Evolutionary conservation across 2,797 vertebrate species (phyloP).

Genomic region (Paratrypauchen microcephalus): DNA sequence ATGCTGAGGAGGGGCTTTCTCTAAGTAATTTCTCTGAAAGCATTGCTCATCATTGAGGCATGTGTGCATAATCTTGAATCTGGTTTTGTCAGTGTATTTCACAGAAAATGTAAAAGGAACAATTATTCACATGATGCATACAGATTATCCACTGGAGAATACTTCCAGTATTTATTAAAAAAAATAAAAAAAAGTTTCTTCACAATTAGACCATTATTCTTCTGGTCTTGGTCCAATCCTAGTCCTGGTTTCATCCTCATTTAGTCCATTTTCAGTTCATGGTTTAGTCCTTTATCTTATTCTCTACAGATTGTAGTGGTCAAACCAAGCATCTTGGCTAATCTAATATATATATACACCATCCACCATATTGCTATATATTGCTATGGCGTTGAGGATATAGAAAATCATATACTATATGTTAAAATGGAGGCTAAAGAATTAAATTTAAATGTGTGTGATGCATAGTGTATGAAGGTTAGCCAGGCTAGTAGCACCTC

Average conservation of each 20-base stretch:
- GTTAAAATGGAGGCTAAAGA: neutral
- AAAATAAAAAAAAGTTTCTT: too few relatives aligned
- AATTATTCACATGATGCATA: too few relatives aligned
- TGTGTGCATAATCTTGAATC: neutral
- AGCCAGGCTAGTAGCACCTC: conserved; percentile 8
- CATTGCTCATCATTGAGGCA: neutral
- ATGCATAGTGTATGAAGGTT: neutral
- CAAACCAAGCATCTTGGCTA: too few relatives aligned
- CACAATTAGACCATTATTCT: too few relatives aligned
- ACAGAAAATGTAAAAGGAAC: neutral
- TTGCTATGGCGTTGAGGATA: neutral
- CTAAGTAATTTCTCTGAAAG: conserved; percentile 8
- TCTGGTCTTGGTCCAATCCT: too few relatives aligned
- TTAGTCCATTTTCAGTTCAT: too few relatives aligned
- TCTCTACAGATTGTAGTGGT: too few relatives aligned
- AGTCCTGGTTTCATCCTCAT: too few relatives aligned
- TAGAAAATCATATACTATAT: neutral
- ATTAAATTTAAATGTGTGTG: neutral
- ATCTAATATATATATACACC: too few relatives aligned
- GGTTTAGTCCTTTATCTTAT: too few relatives aligned
- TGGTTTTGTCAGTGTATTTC: neutral
- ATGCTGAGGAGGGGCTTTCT: conserved; percentile 2
- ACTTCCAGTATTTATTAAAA: too few relatives aligned
- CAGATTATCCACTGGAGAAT: too few relatives aligned
- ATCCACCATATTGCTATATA: neutral